Percentiles rank a stretch among this genome's conserved stretches.
Conservation (phyloP, 2,113 vertebrate genomes). For the Bubalus kerabau region DNA sequence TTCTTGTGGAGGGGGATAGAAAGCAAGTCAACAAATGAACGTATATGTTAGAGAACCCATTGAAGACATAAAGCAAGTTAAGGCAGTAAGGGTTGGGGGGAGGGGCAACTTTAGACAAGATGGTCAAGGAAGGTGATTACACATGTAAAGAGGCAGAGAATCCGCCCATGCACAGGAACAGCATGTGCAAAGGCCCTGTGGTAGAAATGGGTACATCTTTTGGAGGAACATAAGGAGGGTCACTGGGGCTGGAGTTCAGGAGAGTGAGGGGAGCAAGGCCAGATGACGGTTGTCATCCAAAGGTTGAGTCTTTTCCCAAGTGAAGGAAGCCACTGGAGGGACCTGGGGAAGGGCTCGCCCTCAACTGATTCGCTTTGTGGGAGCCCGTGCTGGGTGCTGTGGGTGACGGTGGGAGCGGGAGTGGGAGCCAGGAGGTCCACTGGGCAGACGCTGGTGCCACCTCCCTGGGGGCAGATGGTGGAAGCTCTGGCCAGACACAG, state of each 20-base stretch:
- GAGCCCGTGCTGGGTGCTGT: not conserved
- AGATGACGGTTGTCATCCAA: not conserved
- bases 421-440: not conserved
- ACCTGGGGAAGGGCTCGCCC: fast-evolving
- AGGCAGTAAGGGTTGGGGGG: not conserved
- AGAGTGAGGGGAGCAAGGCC: not conserved
- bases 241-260: not conserved
- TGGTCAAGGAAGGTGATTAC: not conserved
- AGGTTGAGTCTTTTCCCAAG: not conserved
- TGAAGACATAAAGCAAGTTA: not conserved
- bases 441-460: not conserved
- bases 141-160: not conserved
- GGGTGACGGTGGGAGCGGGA: not conserved
- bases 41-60: not conserved
- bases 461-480: not conserved
- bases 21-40: not conserved
- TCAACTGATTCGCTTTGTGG: fast-evolving
- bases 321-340: not conserved
- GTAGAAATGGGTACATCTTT: not conserved
- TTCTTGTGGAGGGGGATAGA: not conserved
- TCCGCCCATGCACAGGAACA: not conserved
- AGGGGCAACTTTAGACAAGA: no score
- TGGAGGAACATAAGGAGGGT: not conserved
- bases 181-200: not conserved
- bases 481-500: not conserved